phyloP scores from a whole-genome alignment of 2,113 vertebrate species.

The Heterochromis multidens region DNA sequence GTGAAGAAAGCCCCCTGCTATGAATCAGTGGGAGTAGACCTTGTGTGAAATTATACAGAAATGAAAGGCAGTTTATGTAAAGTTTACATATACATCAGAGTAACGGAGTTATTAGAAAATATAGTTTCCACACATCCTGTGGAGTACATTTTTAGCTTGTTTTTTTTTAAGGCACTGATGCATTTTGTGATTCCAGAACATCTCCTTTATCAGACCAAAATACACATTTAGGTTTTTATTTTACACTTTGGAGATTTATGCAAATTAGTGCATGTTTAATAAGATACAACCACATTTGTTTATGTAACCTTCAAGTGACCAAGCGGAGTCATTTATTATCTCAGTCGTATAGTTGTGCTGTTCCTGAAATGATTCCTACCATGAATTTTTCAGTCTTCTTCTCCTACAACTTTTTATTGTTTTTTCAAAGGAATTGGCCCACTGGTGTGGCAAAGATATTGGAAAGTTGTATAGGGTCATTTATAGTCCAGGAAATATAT shows the following conservation, averaged over 20 bases:
- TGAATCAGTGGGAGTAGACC: not conserved
- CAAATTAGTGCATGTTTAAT: not conserved
- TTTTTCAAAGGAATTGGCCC: no score
- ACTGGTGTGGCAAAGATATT: not conserved
- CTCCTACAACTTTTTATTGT: no score
- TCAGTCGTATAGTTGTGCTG: not conserved
- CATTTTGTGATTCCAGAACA: not conserved
- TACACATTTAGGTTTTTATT: not conserved
- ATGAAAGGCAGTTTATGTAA: not conserved
- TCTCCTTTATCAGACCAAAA: not conserved
- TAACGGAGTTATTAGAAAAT: not conserved
- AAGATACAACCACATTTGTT: not conserved
- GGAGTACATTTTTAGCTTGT: not conserved
- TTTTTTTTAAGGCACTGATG: not conserved
- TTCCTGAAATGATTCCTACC: not conserved
- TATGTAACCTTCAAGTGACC: not conserved
- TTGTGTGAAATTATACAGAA: not conserved
- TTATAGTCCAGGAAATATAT: not conserved
- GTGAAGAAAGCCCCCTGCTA: not conserved
- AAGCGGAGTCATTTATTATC: not conserved
- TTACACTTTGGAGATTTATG: not conserved
- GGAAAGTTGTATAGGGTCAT: not conserved
- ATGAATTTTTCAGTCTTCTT: not conserved
- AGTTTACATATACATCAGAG: not conserved
- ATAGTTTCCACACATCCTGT: not conserved